Conservation (phyloP, 2,888 invertebrate species). For the Steinernema carpocapsae region DNA sequence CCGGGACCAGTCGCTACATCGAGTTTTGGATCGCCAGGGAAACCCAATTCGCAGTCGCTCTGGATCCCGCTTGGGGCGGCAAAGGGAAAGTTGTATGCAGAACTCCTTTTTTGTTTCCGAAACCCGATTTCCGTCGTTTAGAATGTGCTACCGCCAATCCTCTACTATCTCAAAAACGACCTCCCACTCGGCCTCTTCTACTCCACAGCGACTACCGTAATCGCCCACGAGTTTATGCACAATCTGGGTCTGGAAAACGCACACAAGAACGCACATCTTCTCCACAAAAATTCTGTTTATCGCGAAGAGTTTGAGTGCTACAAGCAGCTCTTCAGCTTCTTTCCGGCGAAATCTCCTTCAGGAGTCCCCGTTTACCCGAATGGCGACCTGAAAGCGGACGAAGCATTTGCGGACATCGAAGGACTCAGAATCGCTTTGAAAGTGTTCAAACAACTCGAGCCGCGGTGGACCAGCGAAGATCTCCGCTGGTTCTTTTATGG, state of each 20-base stretch:
- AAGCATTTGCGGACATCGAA: slow-evolving; percentile 1
- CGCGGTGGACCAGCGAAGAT: neutral
- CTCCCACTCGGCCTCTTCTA: neutral
- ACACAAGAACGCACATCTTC: neutral
- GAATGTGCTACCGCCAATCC: neutral
- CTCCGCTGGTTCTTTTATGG: slow-evolving; percentile 1
- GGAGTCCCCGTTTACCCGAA: neutral
- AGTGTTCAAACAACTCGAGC: neutral
- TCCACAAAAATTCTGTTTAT: neutral
- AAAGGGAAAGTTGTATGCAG: neutral
- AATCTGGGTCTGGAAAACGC: neutral
- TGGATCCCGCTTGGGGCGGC: neutral
- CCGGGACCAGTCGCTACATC: neutral
- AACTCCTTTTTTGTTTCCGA: too few relatives aligned
- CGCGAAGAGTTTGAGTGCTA: neutral
- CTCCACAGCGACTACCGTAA: slow-evolving; percentile 8
- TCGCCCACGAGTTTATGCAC: slow-evolving; percentile 3
- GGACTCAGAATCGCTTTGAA: slow-evolving; percentile 2
- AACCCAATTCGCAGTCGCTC: neutral
- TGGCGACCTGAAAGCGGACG: neutral
- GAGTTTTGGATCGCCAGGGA: neutral
- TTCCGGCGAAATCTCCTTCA: neutral
- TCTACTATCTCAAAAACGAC: neutral
- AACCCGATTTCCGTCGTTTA: too few relatives aligned
- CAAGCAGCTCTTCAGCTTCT: neutral